Evolutionary conservation across 1,140 invertebrate genomes (phyloP), one percentile per base, ranked within the genome.

Genomic region (Tetraneura akinire): DNA sequence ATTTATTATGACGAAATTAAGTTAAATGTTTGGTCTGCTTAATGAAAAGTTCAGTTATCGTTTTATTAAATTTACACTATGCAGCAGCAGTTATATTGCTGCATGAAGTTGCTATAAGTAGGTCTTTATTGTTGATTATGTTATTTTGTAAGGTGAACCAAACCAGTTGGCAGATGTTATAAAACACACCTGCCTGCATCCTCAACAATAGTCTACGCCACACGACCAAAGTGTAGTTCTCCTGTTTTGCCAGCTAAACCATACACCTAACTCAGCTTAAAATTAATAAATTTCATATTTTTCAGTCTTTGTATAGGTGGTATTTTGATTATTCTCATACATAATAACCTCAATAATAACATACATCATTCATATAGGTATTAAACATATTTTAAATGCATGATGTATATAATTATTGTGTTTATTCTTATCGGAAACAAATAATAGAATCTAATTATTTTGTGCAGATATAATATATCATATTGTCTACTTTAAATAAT

Each of bases 161-260:
- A 78, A 78, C 74, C 74, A 78, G 74, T 78, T 60, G 74, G 74
- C 74, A 78, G 74, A 78, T 78, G 74, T 78, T 78, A 45, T 60
- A 78, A 78, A 78, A 78, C 74, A 78, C 74, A 78, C 74, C 74
- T 78, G 74, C 74, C 74, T 78, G 74, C 74, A 78, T 78, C 74
- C 74, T 78, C 55, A 78, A 62, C 74, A 78, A 78, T 78, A 55
- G 74, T 78, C 74, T 78, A 4, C n/a, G n/a, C 74, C 62, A 78
- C 74, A 18, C 55, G 26, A 45, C 74, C 23, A 60, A 78, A 78
- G 55, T 42, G 23, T 78, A 51, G 74, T 55, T 62, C 74, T 57
- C 74, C 55, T 4, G 53, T 42, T 62, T 78, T 26, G 37, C 23
- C 11, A 14, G 23, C 74, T 78, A 18, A 76, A 29, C 53, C 37